phyloP scores from a whole-genome alignment of 2,888 invertebrate species.

The Epistrophe eligans region DNA sequence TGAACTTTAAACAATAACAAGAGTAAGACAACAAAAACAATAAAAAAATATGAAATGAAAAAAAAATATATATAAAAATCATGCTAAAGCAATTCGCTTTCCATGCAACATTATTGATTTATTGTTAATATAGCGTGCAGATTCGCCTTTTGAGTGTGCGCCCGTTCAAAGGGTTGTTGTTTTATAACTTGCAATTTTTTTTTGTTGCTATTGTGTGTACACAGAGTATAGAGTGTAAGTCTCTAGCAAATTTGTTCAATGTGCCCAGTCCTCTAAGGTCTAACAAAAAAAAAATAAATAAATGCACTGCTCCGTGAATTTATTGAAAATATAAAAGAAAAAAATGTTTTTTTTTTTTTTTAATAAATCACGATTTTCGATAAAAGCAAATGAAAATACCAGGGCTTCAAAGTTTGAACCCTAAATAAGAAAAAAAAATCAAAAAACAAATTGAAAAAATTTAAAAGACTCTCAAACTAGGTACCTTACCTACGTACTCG shows the following conservation, averaged over 20 bases:
- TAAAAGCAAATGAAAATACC: slow-evolving; percentile 63
- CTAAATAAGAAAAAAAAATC: neutral
- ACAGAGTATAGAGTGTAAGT: too few relatives aligned
- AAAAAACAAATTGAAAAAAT: neutral
- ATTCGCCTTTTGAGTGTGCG: slow-evolving; percentile 51
- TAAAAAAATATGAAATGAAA: slow-evolving; percentile 1
- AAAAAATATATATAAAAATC: slow-evolving; percentile 27
- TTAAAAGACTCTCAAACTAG: slow-evolving; percentile 30
- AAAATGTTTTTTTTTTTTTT: slow-evolving; percentile 60
- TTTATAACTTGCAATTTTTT: neutral
- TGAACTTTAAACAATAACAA: slow-evolving; percentile 63
- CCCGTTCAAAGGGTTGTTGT: slow-evolving; percentile 50
- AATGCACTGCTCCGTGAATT: slow-evolving; percentile 51
- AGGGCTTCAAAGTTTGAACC: slow-evolving; percentile 39
- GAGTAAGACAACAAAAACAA: neutral
- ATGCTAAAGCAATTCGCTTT: slow-evolving; percentile 63
- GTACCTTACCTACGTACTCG: slow-evolving; percentile 8
- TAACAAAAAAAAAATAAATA: neutral
- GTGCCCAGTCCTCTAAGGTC: slow-evolving; percentile 4
- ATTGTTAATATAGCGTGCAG: slow-evolving; percentile 67
- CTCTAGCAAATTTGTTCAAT: slow-evolving; percentile 10
- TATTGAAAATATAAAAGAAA: slow-evolving; percentile 55
- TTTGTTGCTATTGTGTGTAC: neutral
- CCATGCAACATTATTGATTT: slow-evolving; percentile 64
- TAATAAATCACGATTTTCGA: slow-evolving; percentile 75